Evolutionary conservation across 2,888 invertebrate genomes (phyloP), one percentile per base, ranked within the genome.

Genomic region (Drosophila niveifrons): DNA sequence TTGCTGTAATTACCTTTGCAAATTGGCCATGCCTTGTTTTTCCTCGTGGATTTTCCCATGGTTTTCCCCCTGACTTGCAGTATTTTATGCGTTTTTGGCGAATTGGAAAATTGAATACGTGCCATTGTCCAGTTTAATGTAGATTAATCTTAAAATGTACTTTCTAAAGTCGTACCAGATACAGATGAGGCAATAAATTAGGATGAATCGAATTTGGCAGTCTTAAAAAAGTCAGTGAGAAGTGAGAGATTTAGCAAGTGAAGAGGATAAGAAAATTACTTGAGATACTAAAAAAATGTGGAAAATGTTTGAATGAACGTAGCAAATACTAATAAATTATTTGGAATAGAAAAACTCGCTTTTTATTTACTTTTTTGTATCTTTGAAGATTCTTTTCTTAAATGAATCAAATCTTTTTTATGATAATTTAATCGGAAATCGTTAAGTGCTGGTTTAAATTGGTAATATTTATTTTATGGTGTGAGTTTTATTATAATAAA

Each of bases 1-100:
- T 58, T 11, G n/a, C n/a, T 36, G 43, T 58, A 64, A 58, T 58
- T 58, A 58, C 59, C 39, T 15, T 52, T 52, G 51, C 61, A 59
- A 59, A 59, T 59, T 65, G 65, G 65, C 34, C 57, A n/a, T 39
- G 48, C 57, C 36, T 34, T 34, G 43, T 43, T 51, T 51, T 39
- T 18, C 39, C 13, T 23, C 1, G 23, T 13, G 36, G 36, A 13
- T 43, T 18, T 17, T 41, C 36, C 34, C n/a, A n/a, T 43, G 29
- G 7, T 53, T 53, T 46, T 53, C 17, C 28, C 9, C 11, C 23
- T 23, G 47, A 36, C 46, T n/a, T 36, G 13, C 23, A 39, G 13
- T 52, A 28, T 52, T 52, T 15, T 28, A 39, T 41, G 53, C 53
- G 41, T 31, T 23, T 43, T 43, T 43, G 43, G 9, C 8, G 13